A percentile compares a stretch with the other conserved stretches of the same genome.
Evolutionary conservation across 2,888 invertebrate species (phyloP).

Genomic region (Elysia crispata): DNA sequence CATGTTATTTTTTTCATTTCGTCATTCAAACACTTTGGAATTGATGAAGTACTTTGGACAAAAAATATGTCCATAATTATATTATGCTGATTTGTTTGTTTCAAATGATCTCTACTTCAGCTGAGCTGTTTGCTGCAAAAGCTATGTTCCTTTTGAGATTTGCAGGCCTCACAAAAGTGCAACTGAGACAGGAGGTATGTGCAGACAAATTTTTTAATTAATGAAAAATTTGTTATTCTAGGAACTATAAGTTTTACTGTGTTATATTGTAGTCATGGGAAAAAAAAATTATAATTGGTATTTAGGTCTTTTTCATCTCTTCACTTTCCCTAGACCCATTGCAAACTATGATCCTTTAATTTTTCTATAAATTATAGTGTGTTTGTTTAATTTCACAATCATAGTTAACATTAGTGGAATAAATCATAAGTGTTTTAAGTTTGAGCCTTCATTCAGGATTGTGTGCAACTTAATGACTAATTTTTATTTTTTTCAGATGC

Average conservation of each 20-base stretch:
- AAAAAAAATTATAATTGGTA: constrained; percentile 1
- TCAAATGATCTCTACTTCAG: constrained; percentile 53
- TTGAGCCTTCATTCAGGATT: background rate
- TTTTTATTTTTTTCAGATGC: constrained; percentile 55
- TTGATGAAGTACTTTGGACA: background rate
- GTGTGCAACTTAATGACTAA: background rate
- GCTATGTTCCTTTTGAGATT: constrained; percentile 73
- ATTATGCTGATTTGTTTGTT: no score
- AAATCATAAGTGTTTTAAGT: no score
- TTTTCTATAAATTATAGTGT: no score
- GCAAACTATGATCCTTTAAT: no score
- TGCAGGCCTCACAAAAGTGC: constrained; percentile 73
- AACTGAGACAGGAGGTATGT: constrained; percentile 70
- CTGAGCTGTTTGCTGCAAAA: constrained; percentile 58
- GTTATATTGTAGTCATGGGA: background rate
- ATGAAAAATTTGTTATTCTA: no score
- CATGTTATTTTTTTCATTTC: no score
- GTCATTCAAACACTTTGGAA: no score
- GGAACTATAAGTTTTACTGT: background rate
- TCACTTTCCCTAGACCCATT: no score
- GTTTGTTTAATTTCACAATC: no score
- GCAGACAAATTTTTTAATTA: background rate
- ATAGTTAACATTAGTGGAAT: no score
- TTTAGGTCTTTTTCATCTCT: no score
- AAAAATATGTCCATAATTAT: no score